Conservation (phyloP, 2,797 vertebrate species). For the Taeniopygia guttata region DNA sequence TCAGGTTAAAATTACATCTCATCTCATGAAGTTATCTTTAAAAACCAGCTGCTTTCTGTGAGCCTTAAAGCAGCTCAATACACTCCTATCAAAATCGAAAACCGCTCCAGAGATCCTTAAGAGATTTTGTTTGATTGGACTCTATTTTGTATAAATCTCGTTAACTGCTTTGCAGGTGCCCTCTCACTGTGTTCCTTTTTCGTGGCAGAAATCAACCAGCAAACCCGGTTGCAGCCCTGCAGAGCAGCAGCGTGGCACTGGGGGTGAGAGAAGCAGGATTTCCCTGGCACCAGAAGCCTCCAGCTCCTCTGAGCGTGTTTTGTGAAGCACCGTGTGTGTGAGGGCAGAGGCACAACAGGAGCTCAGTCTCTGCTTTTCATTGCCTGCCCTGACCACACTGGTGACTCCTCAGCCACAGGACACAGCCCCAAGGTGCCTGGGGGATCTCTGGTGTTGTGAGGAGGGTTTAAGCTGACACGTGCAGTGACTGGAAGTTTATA, state of each 20-base stretch:
- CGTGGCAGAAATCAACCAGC: background rate
- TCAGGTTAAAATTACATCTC: conserved; percentile 15
- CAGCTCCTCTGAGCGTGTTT: fast-evolving
- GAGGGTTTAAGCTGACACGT: background rate
- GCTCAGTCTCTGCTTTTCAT: fast-evolving
- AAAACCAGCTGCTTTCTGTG: background rate
- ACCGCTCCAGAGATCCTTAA: background rate
- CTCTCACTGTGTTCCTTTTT: background rate
- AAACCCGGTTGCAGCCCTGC: background rate
- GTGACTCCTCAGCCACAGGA: fast-evolving
- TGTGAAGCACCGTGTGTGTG: fast-evolving
- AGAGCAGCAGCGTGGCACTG: background rate
- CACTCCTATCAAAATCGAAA: background rate
- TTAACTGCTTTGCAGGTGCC: background rate
- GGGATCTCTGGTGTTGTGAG: background rate
- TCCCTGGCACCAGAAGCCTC: background rate
- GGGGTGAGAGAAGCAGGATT: background rate
- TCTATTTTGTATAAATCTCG: background rate
- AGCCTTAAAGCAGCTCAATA: background rate
- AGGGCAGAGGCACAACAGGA: background rate
- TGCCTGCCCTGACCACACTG: fast-evolving
- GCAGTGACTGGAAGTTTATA: background rate
- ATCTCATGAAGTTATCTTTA: background rate
- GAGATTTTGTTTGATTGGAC: conserved; percentile 13
- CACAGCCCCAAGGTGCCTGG: fast-evolving